Conservation (phyloP, 2,797 vertebrate genomes). For the Anguilla pacifica region DNA sequence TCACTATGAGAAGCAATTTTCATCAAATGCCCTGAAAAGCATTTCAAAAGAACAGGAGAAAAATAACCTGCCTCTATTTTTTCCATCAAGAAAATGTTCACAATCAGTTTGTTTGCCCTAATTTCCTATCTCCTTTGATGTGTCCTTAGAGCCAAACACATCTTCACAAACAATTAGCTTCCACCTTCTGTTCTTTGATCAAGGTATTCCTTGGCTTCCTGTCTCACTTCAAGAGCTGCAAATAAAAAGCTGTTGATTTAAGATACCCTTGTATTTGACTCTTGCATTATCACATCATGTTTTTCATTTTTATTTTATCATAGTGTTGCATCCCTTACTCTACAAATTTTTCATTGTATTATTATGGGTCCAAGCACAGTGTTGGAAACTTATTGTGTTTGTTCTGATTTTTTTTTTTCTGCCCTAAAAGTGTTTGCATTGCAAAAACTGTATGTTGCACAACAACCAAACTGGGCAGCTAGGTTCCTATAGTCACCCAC, state of each 20-base stretch:
- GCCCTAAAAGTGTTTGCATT: no score
- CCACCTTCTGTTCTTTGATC: slow-evolving; percentile 26
- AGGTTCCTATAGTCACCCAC: no score
- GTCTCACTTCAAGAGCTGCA: not conserved
- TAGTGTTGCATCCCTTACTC: not conserved
- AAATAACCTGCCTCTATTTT: not conserved
- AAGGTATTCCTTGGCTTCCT: slow-evolving; percentile 37
- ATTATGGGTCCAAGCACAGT: no score
- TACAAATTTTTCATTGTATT: not conserved
- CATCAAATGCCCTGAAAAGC: not conserved
- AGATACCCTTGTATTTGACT: not conserved
- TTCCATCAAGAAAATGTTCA: not conserved
- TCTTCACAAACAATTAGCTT: slow-evolving; percentile 40
- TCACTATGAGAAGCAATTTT: not conserved
- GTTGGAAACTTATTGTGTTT: no score
- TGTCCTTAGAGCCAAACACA: slow-evolving; percentile 42
- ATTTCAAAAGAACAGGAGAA: not conserved
- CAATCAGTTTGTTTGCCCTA: slow-evolving; percentile 36
- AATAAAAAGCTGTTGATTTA: not conserved
- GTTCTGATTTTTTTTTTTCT: no score
- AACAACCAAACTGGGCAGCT: no score
- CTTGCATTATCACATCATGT: not conserved
- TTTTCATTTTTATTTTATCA: not conserved
- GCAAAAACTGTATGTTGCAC: no score
- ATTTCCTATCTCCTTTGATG: slow-evolving; percentile 37